Conservation (phyloP, 2,113 vertebrate genomes). For the Oceanites oceanicus region DNA sequence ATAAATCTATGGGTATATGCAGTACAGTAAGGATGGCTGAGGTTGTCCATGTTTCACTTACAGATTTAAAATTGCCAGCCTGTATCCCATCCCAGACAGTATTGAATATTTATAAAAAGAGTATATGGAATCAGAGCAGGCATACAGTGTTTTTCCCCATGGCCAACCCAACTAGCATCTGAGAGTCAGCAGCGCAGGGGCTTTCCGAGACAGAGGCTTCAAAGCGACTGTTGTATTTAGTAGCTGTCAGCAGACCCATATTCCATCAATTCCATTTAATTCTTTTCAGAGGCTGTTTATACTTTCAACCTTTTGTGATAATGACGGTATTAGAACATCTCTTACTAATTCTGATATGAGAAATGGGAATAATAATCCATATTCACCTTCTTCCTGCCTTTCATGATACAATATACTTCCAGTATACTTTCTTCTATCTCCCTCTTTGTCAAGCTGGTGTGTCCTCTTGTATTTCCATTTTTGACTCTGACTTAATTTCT, state of each 20-base stretch:
- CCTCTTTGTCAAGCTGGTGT: not conserved
- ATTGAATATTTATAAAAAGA: not conserved
- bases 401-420: not conserved
- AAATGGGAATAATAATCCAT: not conserved
- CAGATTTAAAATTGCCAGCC: not conserved
- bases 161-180: not conserved
- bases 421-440: not conserved
- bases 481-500: not conserved
- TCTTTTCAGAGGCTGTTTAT: not conserved
- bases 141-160: not conserved
- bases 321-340: not conserved
- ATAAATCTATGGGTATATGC: not conserved
- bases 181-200: not conserved
- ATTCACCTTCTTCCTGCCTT: not conserved
- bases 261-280: not conserved
- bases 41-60: not conserved
- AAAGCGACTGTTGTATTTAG: not conserved
- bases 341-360: not conserved
- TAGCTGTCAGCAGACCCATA: not conserved
- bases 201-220: not conserved
- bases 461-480: not conserved
- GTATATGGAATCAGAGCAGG: not conserved
- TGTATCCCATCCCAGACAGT: not conserved
- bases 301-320: not conserved
- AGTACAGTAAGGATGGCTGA: not conserved